These are phyloP conservation scores for Ciconia maguari DNA, from an alignment of 2,113 vertebrate genomes.

Conservation along the genomic window DNA sequence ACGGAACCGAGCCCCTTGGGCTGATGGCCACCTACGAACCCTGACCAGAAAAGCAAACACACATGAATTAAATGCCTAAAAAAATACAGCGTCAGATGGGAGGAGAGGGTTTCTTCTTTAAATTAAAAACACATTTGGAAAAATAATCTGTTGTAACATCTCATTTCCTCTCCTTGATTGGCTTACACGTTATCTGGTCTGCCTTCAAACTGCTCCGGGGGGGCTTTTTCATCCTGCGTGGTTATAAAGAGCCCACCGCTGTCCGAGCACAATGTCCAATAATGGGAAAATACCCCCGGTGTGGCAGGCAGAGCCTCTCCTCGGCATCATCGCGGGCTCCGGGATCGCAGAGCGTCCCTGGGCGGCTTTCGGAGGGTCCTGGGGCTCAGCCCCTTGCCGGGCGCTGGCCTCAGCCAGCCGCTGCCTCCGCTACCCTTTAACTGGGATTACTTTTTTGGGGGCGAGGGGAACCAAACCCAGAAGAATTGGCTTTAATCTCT, in stretches of 20 bases:
- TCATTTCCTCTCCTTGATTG: neutral
- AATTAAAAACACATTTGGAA: neutral
- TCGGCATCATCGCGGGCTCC: accelerated
- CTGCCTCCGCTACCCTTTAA: neutral
- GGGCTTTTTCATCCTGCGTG: too few species aligned
- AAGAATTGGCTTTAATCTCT: neutral
- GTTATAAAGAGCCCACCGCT: too few species aligned
- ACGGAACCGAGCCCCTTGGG: neutral
- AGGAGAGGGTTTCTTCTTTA: neutral
- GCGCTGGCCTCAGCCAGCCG: neutral
- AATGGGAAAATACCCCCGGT: neutral
- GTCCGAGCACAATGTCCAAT: neutral
- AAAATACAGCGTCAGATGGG: neutral
- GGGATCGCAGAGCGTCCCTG: neutral
- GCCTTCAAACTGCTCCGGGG: neutral
- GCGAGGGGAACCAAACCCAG: too few species aligned
- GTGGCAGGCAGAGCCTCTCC: neutral
- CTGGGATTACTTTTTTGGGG: accelerated
- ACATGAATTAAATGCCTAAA: neutral
- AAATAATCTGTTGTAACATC: neutral
- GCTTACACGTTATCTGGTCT: neutral
- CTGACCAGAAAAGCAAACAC: neutral
- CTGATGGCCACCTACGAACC: neutral
- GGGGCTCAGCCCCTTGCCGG: neutral
- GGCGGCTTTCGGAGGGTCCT: neutral